A percentile compares a stretch with the other conserved stretches of the same genome.
Conservation (phyloP, 1,140 invertebrate genomes). For the Lysiphlebus fabarum region DNA sequence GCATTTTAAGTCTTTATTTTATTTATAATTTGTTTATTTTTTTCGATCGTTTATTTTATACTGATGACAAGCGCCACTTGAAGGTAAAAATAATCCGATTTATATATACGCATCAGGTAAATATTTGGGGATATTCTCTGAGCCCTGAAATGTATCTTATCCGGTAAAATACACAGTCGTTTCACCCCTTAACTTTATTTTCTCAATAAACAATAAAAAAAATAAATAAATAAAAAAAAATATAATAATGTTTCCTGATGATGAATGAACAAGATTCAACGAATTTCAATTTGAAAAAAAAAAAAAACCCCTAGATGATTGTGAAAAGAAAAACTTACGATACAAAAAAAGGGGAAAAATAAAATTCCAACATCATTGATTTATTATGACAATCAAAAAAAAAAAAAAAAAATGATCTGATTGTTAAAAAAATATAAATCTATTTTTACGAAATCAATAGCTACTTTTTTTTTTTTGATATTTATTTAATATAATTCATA, state of each 20-base stretch:
- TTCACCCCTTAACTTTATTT: constrained; percentile 3
- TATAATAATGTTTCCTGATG: not conserved
- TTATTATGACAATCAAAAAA: too few species aligned
- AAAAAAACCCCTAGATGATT: not conserved
- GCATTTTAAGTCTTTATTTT: too few species aligned
- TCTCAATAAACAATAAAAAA: too few species aligned
- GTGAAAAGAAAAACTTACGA: not conserved
- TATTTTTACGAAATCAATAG: too few species aligned
- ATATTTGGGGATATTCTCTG: not conserved
- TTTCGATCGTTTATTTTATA: too few species aligned
- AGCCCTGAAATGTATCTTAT: not conserved
- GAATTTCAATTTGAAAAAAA: not conserved
- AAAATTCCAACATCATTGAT: not conserved
- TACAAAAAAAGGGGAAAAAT: too few species aligned
- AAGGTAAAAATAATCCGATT: not conserved
- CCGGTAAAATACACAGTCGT: not conserved
- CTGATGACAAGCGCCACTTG: not conserved
- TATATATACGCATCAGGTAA: not conserved
- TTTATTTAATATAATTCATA: too few species aligned
- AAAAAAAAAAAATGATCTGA: too few species aligned
- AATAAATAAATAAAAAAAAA: too few species aligned
- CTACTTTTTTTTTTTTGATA: too few species aligned
- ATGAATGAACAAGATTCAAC: constrained; percentile 1
- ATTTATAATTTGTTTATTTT: too few species aligned
- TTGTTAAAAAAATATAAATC: too few species aligned